These are phyloP conservation scores for Chesias legatella DNA, from an alignment of 2,888 invertebrate genomes.

Conservation along the genomic window DNA sequence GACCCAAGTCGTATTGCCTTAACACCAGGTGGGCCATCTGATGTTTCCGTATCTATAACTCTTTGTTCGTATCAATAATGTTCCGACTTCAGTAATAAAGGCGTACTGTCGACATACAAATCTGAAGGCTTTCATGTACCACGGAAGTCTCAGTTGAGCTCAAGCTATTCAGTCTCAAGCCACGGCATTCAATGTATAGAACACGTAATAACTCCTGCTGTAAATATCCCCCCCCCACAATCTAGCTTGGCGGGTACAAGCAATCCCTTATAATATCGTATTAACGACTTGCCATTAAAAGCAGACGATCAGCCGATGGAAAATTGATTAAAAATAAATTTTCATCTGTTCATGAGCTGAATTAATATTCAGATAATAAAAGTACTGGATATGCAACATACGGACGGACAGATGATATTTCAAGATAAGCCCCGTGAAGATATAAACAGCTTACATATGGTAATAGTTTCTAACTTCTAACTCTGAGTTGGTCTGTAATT, in stretches of 20 bases:
- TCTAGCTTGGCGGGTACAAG: background rate
- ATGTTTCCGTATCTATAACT: too few relatives aligned
- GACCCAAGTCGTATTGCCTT: too few relatives aligned
- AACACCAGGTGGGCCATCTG: too few relatives aligned
- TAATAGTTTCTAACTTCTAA: conserved; percentile 16
- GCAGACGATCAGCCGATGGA: conserved; percentile 16
- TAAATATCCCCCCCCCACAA: too few relatives aligned
- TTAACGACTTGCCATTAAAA: conserved; percentile 26
- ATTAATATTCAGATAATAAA: conserved; percentile 41
- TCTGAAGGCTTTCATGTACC: too few relatives aligned
- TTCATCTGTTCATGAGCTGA: conserved; percentile 22
- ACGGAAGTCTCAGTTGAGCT: too few relatives aligned
- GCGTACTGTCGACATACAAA: too few relatives aligned
- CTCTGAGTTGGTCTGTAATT: conserved; percentile 3
- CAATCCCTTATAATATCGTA: conserved; percentile 24
- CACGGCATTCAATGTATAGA: too few relatives aligned
- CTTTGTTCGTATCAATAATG: too few relatives aligned
- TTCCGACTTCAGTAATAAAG: too few relatives aligned
- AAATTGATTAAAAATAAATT: conserved; percentile 31
- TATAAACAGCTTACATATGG: conserved; percentile 42
- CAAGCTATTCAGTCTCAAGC: too few relatives aligned
- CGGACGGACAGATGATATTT: conserved; percentile 49
- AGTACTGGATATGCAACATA: conserved; percentile 23
- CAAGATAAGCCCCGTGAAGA: conserved; percentile 50
- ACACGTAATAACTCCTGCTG: too few relatives aligned